These are phyloP conservation scores for Hermetia illucens DNA, from an alignment of 1,140 invertebrate species.

Conservation along the genomic window DNA sequence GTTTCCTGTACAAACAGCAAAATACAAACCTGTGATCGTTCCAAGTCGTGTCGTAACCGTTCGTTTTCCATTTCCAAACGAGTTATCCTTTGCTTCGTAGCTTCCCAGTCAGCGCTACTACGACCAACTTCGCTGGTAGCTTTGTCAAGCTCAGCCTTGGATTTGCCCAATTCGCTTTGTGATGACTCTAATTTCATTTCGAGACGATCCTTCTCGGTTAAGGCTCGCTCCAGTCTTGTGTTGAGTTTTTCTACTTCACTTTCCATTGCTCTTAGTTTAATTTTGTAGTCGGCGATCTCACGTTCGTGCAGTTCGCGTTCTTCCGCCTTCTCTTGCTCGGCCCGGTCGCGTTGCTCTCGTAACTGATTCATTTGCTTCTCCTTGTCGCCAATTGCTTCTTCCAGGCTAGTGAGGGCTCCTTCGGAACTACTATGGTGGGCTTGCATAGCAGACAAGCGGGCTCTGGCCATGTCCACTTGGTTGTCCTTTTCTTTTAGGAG, in stretches of 20 bases:
- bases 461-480: slow-evolving; percentile 88
- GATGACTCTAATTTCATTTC: slow-evolving; percentile 84
- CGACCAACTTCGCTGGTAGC: slow-evolving; percentile 76
- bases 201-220: slow-evolving; percentile 77
- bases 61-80: slow-evolving; percentile 83
- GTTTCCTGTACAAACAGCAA: too few species aligned
- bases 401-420: slow-evolving; percentile 78
- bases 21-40: slow-evolving; percentile 43
- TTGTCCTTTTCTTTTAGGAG: slow-evolving; percentile 95
- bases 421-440: slow-evolving; percentile 85
- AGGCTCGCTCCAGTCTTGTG: slow-evolving; percentile 69
- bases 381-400: slow-evolving; percentile 93
- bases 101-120: slow-evolving; percentile 78
- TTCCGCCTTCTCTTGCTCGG: slow-evolving; percentile 93
- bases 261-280: slow-evolving; percentile 80
- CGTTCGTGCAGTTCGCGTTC: slow-evolving; percentile 87
- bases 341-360: slow-evolving; percentile 77
- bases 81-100: slow-evolving; percentile 70
- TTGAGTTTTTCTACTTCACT: slow-evolving; percentile 84
- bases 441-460: slow-evolving; percentile 78
- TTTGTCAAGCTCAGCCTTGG: slow-evolving; percentile 84
- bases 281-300: slow-evolving; percentile 88
- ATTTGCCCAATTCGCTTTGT: slow-evolving; percentile 84
- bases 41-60: slow-evolving; percentile 67
- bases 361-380: slow-evolving; percentile 91